phyloP scores from a whole-genome alignment of 1,140 invertebrate species.

The Camponotus pennsylvanicus region DNA sequence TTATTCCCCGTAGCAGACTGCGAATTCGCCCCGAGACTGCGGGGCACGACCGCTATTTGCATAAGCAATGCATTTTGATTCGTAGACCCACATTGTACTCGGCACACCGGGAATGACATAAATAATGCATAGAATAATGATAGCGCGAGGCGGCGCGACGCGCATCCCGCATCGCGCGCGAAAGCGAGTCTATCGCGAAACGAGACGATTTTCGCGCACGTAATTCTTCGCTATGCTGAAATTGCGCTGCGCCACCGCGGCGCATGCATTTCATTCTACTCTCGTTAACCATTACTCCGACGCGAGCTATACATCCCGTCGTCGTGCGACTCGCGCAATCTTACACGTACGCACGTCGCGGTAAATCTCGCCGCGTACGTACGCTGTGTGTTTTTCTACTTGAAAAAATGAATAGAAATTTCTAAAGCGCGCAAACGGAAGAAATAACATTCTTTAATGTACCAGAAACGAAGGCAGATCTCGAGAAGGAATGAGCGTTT shows the following conservation, averaged over 20 bases:
- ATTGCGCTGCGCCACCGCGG: conserved; percentile 31
- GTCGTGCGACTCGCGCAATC: neutral
- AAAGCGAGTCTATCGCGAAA: conserved; percentile 60
- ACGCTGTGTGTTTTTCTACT: neutral
- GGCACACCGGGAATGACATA: conserved; percentile 81
- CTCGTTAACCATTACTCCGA: conserved; percentile 39
- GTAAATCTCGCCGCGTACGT: neutral
- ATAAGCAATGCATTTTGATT: conserved; percentile 86
- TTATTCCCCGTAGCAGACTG: conserved; percentile 79
- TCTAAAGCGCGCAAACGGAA: neutral
- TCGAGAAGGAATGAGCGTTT: neutral
- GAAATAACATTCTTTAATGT: neutral
- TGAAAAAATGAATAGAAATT: neutral
- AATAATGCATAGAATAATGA: conserved; percentile 85
- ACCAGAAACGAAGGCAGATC: neutral
- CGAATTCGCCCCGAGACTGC: conserved; percentile 71
- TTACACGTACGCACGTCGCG: neutral
- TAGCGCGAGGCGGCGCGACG: conserved; percentile 67
- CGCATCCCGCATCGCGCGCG: conserved; percentile 23
- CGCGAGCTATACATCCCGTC: conserved; percentile 31
- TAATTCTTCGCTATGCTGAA: conserved; percentile 71
- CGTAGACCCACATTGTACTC: conserved; percentile 79
- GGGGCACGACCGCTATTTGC: conserved; percentile 82
- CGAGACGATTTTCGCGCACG: conserved; percentile 69
- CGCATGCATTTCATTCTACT: conserved; percentile 41